These are phyloP conservation scores for Cylindroiulus punctatus DNA, from an alignment of 2,888 invertebrate genomes.

Conservation along the genomic window DNA sequence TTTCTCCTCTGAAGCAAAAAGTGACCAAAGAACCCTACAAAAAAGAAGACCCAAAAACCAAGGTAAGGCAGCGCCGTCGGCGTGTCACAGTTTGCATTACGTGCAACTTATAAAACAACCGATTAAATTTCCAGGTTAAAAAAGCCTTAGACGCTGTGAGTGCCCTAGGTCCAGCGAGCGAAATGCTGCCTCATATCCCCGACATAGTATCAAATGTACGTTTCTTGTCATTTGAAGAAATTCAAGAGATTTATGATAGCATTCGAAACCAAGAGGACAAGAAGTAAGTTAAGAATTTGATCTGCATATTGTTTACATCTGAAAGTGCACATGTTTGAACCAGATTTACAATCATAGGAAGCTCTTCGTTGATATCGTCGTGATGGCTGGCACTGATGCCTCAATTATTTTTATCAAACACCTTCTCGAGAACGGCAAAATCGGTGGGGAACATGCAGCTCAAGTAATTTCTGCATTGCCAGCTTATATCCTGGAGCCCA, in stretches of 20 bases:
- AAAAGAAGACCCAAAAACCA: constrained; percentile 36
- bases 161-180: background rate
- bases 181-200: background rate
- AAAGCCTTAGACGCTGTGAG: background rate
- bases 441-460: constrained; percentile 61
- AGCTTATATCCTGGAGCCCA: constrained; percentile 64
- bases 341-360: constrained; percentile 60
- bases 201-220: background rate
- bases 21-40: background rate
- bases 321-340: background rate
- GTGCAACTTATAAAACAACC: background rate
- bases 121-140: constrained; percentile 7
- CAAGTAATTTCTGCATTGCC: constrained; percentile 62
- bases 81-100: background rate
- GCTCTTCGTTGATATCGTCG: constrained; percentile 62
- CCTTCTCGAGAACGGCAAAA: constrained; percentile 61
- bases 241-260: constrained; percentile 60
- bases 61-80: background rate
- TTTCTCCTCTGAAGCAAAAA: background rate
- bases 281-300: constrained; percentile 4
- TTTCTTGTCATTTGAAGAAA: constrained; percentile 60
- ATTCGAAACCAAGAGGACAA: constrained; percentile 56
- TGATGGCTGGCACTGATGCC: constrained; percentile 64
- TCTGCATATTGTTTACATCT: background rate
- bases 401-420: constrained; percentile 63